A percentile compares a stretch with the other conserved stretches of the same genome.
Conservation (phyloP, 2,797 vertebrate species). For the Syngnathus acus region DNA sequence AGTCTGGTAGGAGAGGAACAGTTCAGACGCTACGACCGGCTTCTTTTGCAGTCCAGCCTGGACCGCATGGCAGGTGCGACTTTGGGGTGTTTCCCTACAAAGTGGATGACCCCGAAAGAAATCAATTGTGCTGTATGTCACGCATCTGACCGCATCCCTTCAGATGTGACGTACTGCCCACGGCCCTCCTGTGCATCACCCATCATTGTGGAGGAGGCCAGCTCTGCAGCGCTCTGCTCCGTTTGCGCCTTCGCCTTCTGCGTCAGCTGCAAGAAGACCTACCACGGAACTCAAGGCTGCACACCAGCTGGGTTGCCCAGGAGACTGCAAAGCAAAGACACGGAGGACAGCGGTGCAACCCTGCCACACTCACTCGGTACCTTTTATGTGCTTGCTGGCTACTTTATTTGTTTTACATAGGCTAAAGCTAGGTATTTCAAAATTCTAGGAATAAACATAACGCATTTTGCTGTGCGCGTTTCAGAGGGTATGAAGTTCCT, state of each 20-base stretch:
- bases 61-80: constrained; percentile 74
- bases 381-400: not conserved
- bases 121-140: too few relatives aligned
- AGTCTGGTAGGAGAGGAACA: constrained; percentile 77
- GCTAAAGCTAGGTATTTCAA: too few relatives aligned
- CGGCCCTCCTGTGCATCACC: constrained; percentile 69
- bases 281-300: constrained; percentile 74
- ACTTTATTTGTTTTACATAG: not conserved
- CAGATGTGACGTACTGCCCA: constrained; percentile 80
- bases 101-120: too few relatives aligned
- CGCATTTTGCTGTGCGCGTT: constrained; percentile 6
- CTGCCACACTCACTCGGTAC: constrained; percentile 35
- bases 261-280: constrained; percentile 72
- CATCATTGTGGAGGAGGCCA: constrained; percentile 73
- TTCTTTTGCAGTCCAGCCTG: constrained; percentile 81
- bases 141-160: too few relatives aligned
- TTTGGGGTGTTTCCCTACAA: too few relatives aligned
- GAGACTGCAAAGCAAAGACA: fast-evolving
- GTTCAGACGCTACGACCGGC: constrained; percentile 81
- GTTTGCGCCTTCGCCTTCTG: constrained; percentile 84
- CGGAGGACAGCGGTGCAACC: constrained; percentile 27
- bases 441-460: too few relatives aligned
- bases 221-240: constrained; percentile 74
- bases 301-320: too few relatives aligned
- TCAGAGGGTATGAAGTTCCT: constrained; percentile 71